Conservation (phyloP, 2,888 invertebrate genomes). For the Nezara viridula region DNA sequence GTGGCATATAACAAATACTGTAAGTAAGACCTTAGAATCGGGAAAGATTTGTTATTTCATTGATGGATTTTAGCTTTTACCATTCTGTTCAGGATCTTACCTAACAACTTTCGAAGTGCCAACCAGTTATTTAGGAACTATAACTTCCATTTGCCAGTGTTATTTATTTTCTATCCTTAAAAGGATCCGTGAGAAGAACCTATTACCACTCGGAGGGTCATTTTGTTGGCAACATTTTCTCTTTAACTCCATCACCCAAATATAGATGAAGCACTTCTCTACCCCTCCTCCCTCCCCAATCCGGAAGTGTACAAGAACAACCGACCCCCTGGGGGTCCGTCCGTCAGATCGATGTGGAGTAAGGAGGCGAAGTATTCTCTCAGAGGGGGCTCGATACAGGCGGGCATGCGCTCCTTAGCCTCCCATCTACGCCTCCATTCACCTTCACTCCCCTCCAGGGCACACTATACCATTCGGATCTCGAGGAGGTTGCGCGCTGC, state of each 20-base stretch:
- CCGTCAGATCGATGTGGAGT: slow-evolving; percentile 22
- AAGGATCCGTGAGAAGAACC: neutral
- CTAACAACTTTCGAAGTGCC: too few species aligned
- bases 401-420: slow-evolving; percentile 14
- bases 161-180: neutral
- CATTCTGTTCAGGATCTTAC: too few species aligned
- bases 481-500: neutral
- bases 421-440: neutral
- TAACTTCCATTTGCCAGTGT: too few species aligned
- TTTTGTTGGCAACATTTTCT: neutral
- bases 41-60: too few species aligned
- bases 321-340: neutral
- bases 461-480: neutral
- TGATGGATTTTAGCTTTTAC: too few species aligned
- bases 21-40: too few species aligned
- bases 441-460: neutral
- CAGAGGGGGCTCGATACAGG: neutral
- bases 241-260: neutral
- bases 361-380: too few species aligned
- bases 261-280: neutral
- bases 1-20: too few species aligned
- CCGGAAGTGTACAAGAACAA: neutral
- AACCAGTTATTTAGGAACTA: too few species aligned
- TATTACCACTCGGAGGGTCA: neutral
- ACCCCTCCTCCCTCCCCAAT: too few species aligned